Base-by-base conservation (phyloP, 1,140 invertebrate species). In the Brachionus koreanus region DNA sequence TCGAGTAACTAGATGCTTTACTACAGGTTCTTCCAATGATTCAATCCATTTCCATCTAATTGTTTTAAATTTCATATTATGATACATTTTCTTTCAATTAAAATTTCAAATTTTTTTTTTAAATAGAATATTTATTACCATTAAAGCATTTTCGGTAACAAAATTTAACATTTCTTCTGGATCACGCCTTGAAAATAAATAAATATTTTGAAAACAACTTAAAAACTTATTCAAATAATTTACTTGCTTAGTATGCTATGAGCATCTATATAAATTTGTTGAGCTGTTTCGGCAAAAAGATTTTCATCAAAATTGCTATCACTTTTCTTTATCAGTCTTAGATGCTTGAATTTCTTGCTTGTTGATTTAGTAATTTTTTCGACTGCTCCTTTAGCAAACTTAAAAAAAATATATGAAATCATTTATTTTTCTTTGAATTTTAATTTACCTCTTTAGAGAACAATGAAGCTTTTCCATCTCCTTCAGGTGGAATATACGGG, bases 401-500 rank as follows among this genome's bases (percentile, higher is more conserved):
- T 13, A 37, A 67, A 16, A 6, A 13, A 25, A 79, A 46, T 19
- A 67, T n/a, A 83, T 39, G 35, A 23, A 12, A 69, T 16, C 43
- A 16, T 57, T 16, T 82, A 86, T 63, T 63, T 33, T 25, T 63
- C n/a, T 4, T 16, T 75, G n/a, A n/a, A 75, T 52, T 37, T 25
- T 25, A 57, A 61, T 85, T 87, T 88, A 92, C 92, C 29, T 91
- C 89, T 82, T 91, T 88, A 1, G 92, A 92, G 5, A 96, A 89
- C 0, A 92, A 84, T 0, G 95, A 96, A 10, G 93, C 91, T 89
- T 95, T 95, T 13, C 95, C 96, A 89, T 98, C 95, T 35, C 95
- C 95, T 89, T 98, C 95, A 33, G 95, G 95, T n/a, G 95, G 95
- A 0, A 97, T 90, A 86, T 96, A 98, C 0, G 92, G 87, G 85